Conservation (phyloP, 53 echinoderm and acorn worm genomes). For the Paracentrotus lividus region DNA sequence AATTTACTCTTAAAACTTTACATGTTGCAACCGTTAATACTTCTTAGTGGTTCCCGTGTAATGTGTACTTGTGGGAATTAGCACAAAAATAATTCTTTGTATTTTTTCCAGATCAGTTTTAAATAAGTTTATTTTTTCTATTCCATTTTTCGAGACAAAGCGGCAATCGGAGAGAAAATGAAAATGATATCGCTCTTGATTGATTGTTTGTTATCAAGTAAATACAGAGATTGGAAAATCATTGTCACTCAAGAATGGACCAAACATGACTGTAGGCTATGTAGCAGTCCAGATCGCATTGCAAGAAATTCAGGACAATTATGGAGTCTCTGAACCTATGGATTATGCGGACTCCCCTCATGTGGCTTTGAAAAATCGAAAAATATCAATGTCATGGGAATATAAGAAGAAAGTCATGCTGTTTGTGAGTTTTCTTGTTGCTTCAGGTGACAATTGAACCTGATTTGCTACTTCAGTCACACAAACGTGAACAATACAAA, state of each 20-base stretch:
- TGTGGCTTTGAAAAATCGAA: not conserved
- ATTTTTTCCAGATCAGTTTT: not conserved
- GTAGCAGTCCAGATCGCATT: conserved; percentile 4
- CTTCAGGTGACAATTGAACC: conserved; percentile 52
- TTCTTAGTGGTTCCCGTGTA: no score
- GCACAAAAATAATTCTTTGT: not conserved
- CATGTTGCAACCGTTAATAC: no score
- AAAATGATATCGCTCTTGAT: not conserved
- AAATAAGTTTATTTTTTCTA: not conserved
- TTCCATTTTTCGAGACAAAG: not conserved
- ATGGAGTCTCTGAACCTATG: conserved; percentile 23
- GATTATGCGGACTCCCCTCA: not conserved
- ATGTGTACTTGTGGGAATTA: no score
- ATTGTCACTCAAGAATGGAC: not conserved
- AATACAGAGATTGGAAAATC: not conserved
- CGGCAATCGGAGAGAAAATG: not conserved
- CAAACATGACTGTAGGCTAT: not conserved
- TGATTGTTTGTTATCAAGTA: not conserved
- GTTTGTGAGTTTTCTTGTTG: conserved; percentile 21
- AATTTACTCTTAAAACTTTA: no score
- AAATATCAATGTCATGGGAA: conserved; percentile 24
- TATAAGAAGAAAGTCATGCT: not conserved
- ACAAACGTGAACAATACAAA: no score
- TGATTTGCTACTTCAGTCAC: no score
- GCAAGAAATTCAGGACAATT: conserved; percentile 1